Evolutionary conservation across 92 coral and sea anemone genomes (phyloP), one percentile per base, ranked within the genome.

Genomic region (Palythoa grandiflora): DNA sequence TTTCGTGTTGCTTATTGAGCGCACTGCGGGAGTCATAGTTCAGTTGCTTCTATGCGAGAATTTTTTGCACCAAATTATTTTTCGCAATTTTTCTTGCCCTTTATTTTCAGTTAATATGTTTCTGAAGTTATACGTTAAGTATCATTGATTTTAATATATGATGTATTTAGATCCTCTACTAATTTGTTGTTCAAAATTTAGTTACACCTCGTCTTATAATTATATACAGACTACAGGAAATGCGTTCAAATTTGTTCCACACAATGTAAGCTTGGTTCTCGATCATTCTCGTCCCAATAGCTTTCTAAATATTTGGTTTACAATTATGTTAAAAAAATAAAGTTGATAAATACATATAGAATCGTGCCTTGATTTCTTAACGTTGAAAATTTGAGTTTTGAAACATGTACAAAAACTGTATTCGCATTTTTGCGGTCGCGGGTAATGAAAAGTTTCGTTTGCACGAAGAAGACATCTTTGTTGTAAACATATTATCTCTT

Each of bases 301-400:
- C 3, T 68, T 63, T 80, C 85, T 80, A 80, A 65, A 81, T 81
- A 66, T 81, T 81, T 66, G 74, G 14, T 16, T 70, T 65, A 47
- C 9, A 20, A 21, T 19, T 6, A 21, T 66, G 40, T 81, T 81
- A 20, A 36, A 57, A 81, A 81, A 53, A 81, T 66, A 66, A 81
- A 47, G 85, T 47, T 81, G 75, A 81, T 81, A 81, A 81, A 81
- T 80, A 28, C 28, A 28, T 28, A 28, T 0, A 40, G 35, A n/a
- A 65, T 44, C 40, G 12, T 66, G 12, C 47, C 74, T 7, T 80
- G 73, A 61, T 81, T 66, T 81, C 75, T 66, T 81, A 65, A 60
- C 52, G 21, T 19, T 48, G 75, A 81, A 66, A 65, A 66, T 65
- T 81, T 81, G 59, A 66, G 47, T 47, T 65, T 44, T 63, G 37